Conservation (phyloP, 2,113 vertebrate species). For the Danio rerio region DNA sequence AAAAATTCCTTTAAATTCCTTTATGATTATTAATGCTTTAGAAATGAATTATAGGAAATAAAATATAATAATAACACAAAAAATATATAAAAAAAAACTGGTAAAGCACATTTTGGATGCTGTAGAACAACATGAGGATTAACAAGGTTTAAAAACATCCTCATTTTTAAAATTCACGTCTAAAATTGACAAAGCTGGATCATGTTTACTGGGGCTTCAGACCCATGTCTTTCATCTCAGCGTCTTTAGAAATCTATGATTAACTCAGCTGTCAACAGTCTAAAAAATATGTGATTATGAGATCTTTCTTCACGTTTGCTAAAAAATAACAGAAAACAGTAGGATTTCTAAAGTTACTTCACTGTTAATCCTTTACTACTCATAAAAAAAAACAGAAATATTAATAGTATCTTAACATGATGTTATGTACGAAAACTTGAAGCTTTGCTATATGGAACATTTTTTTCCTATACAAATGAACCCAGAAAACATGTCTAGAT, state of each 20-base stretch:
- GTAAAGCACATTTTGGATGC: no score
- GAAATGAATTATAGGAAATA: no score
- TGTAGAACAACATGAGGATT: background rate
- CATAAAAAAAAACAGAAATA: background rate
- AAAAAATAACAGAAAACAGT: background rate
- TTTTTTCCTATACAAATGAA: background rate
- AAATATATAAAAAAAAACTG: no score
- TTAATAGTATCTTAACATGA: no score
- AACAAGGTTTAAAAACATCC: background rate
- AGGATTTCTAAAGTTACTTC: background rate
- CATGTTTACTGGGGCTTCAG: conserved; percentile 3
- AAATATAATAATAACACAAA: no score
- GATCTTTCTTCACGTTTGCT: background rate
- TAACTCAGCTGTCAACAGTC: conserved; percentile 9
- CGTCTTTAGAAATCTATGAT: background rate
- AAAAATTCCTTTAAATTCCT: no score
- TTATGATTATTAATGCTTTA: no score
- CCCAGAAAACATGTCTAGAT: no score
- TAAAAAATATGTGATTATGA: conserved; percentile 1
- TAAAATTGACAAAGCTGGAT: background rate
- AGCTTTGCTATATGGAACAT: no score
- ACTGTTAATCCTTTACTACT: background rate
- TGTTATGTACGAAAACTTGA: no score
- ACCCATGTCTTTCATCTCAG: background rate
- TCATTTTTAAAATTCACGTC: background rate